phyloP scores from a whole-genome alignment of 1,140 invertebrate species.

The Apis mellifera region Amel_HAv3.1 CM009934.2:4686001-4686500 shows the following conservation, averaged over 20 bases:
- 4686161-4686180: not conserved
- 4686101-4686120: not conserved
- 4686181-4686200: not conserved
- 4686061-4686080: not conserved
- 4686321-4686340: too few species aligned
- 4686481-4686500: too few species aligned
- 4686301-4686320: too few species aligned
- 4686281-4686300: too few species aligned
- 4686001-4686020: slow-evolving; percentile 22
- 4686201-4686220: not conserved
- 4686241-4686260: not conserved
- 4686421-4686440: too few species aligned
- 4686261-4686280: not conserved
- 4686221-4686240: not conserved
- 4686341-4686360: too few species aligned
- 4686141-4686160: not conserved
- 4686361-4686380: too few species aligned
- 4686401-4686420: too few species aligned
- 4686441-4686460: too few species aligned
- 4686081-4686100: not conserved
- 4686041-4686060: not conserved
- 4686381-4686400: too few species aligned
- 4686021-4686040: not conserved
- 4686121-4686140: not conserved
- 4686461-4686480: too few species aligned